phyloP scores from a whole-genome alignment of 2,888 invertebrate species.

The Erannis defoliaria region DNA sequence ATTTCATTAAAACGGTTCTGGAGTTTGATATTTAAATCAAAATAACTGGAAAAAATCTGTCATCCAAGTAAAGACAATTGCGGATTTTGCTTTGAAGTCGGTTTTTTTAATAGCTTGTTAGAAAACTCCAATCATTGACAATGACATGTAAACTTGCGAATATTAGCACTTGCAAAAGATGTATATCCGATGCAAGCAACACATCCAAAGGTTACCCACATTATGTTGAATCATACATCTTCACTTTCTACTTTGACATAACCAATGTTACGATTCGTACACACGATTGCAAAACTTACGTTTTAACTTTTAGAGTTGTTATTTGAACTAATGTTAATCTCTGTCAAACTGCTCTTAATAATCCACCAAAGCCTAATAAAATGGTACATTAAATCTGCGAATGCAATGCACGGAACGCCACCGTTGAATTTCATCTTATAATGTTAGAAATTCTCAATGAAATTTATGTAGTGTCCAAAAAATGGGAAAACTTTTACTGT shows the following conservation, averaged over 20 bases:
- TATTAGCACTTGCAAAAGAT: constrained; percentile 10
- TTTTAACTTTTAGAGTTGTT: constrained; percentile 19
- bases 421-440: constrained; percentile 40
- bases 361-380: constrained; percentile 43
- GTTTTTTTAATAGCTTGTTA: background rate
- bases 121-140: background rate
- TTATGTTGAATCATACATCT: constrained; percentile 26
- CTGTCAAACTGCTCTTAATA: constrained; percentile 45
- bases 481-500: constrained; percentile 47
- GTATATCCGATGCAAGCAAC: constrained; percentile 26
- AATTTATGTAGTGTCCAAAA: constrained; percentile 48
- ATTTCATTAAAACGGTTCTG: too few relatives aligned
- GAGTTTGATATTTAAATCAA: too few relatives aligned
- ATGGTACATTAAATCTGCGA: constrained; percentile 49
- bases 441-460: constrained; percentile 41
- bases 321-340: constrained; percentile 34
- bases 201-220: constrained; percentile 30
- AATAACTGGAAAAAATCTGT: too few relatives aligned
- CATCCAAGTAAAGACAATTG: too few relatives aligned
- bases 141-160: constrained; percentile 9
- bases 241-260: constrained; percentile 35
- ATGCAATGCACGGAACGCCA: constrained; percentile 51
- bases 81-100: too few relatives aligned
- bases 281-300: constrained; percentile 26
- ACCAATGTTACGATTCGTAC: constrained; percentile 21